A percentile compares a stretch with the other conserved stretches of the same genome.
These are phyloP conservation scores for Raphicerus campestris DNA, from an alignment of 2,113 vertebrate species.

Conservation along the genomic window DNA sequence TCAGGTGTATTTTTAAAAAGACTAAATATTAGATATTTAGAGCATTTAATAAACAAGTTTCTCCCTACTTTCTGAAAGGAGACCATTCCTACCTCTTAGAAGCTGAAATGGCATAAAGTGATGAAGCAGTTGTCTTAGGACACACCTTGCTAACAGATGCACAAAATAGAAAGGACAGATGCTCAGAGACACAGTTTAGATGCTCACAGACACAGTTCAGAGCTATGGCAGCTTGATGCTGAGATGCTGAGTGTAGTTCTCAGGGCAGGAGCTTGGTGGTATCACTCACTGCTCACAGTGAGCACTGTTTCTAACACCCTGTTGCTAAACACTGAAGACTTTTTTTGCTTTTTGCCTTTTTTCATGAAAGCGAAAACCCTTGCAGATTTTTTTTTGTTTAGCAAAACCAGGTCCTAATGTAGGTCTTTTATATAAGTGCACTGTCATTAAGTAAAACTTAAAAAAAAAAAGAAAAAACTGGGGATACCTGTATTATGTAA, in stretches of 20 bases:
- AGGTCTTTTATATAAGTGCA: background rate
- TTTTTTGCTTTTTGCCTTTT: background rate
- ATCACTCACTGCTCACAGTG: background rate
- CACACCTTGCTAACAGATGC: background rate
- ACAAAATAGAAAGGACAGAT: background rate
- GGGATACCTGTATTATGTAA: background rate
- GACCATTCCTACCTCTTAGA: background rate
- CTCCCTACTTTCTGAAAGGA: background rate
- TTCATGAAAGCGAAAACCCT: background rate
- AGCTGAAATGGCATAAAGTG: background rate
- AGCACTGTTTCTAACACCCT: background rate
- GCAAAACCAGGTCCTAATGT: background rate
- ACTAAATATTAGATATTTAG: background rate
- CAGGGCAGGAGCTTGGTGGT: background rate
- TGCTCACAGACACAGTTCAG: background rate
- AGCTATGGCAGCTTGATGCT: background rate
- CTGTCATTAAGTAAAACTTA: background rate
- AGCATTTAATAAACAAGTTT: background rate
- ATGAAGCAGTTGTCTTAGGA: background rate
- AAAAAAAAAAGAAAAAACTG: background rate
- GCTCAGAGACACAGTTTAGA: background rate
- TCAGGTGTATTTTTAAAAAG: background rate
- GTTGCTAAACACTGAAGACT: background rate
- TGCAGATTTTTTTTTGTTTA: background rate
- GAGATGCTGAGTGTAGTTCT: background rate